phyloP scores from a whole-genome alignment of 2,888 invertebrate genomes.

The Sinotaia quadrata region DNA sequence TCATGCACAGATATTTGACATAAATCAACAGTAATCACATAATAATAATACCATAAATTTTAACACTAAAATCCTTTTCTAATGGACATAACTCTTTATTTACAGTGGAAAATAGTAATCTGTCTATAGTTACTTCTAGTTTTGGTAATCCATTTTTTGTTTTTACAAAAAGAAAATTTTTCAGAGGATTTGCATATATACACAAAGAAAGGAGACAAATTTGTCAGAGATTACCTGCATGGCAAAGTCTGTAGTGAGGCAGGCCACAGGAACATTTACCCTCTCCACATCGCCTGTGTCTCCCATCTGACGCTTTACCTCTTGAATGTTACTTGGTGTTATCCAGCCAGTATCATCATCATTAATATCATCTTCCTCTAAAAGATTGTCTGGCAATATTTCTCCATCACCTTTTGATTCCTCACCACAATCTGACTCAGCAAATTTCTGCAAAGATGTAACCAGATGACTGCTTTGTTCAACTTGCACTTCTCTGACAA shows the following conservation, averaged over 20 bases:
- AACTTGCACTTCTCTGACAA: neutral
- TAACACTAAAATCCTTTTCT: too few relatives aligned
- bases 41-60: too few relatives aligned
- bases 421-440: constrained; percentile 34
- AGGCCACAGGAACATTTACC: constrained; percentile 80
- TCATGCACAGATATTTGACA: too few relatives aligned
- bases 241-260: constrained; percentile 97
- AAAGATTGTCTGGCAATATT: neutral
- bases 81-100: too few relatives aligned
- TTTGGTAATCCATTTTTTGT: too few relatives aligned
- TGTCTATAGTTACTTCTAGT: too few relatives aligned
- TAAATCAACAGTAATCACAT: too few relatives aligned
- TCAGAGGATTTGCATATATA: too few relatives aligned
- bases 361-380: constrained; percentile 75
- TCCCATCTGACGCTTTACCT: constrained; percentile 82
- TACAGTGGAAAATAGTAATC: too few relatives aligned
- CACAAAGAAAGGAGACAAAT: too few relatives aligned
- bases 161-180: too few relatives aligned
- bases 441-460: too few relatives aligned
- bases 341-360: constrained; percentile 82
- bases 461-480: neutral
- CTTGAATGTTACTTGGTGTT: constrained; percentile 85
- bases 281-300: constrained; percentile 49
- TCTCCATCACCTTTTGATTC: constrained; percentile 70
- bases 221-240: constrained; percentile 81